Evolutionary conservation across 2,888 invertebrate genomes (phyloP).

Genomic region (Smittia aterrima): DNA sequence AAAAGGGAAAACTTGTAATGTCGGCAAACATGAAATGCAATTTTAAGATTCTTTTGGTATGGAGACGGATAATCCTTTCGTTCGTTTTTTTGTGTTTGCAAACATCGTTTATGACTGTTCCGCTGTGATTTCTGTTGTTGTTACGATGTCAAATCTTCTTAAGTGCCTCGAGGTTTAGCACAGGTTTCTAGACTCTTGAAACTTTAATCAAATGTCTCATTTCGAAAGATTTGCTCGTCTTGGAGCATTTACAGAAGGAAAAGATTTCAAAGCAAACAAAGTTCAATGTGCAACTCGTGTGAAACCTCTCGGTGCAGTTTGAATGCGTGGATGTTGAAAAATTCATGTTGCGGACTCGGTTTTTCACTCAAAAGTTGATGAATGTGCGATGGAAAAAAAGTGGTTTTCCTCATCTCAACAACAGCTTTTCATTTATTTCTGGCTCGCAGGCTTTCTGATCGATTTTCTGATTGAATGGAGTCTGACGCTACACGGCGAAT

Average conservation of each 20-base stretch:
- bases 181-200: too few species aligned
- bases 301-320: not conserved
- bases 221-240: too few species aligned
- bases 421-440: not conserved
- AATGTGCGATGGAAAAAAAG: not conserved
- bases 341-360: conserved; percentile 20
- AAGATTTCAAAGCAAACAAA: too few species aligned
- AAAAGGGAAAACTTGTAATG: too few species aligned
- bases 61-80: too few species aligned
- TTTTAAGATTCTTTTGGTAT: not conserved
- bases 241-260: too few species aligned
- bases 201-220: too few species aligned
- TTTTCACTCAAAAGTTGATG: conserved; percentile 27
- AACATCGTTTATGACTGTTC: too few species aligned
- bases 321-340: conserved; percentile 17
- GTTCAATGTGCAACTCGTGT: not conserved
- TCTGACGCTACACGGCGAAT: not conserved
- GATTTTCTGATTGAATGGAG: conserved; percentile 12
- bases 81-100: too few species aligned
- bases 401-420: not conserved
- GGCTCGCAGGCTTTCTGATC: not conserved
- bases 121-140: too few species aligned
- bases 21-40: not conserved
- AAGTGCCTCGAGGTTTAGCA: not conserved
- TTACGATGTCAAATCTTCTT: not conserved